Conservation (phyloP, 2,797 vertebrate species). For the Lepilemur ruficaudatus region DNA sequence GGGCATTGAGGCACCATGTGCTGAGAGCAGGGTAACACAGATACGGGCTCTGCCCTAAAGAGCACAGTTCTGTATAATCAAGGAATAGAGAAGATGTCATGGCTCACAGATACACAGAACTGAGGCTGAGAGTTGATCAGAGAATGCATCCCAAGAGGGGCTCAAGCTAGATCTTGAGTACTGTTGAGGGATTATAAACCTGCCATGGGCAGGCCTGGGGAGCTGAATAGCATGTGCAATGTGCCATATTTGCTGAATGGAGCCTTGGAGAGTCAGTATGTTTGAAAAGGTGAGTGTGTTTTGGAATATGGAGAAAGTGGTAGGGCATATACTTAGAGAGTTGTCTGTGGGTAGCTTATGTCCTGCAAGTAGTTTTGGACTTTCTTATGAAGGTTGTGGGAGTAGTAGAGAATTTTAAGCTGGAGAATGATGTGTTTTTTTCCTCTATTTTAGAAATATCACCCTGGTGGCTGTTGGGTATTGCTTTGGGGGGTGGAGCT, state of each 20-base stretch:
- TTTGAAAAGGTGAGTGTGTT: background rate
- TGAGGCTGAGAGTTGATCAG: background rate
- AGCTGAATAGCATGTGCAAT: background rate
- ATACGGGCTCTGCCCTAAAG: background rate
- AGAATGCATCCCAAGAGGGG: background rate
- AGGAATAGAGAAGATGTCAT: background rate
- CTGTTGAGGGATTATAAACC: background rate
- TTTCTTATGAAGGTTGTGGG: background rate
- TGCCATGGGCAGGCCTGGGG: background rate
- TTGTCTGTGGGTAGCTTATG: background rate
- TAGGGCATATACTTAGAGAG: background rate
- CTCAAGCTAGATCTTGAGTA: background rate
- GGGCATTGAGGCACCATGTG: background rate
- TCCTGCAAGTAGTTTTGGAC: background rate
- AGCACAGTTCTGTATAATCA: background rate
- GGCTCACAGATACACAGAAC: background rate
- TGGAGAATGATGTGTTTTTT: background rate
- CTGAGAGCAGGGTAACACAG: background rate
- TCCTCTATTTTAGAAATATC: background rate
- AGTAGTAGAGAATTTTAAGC: background rate
- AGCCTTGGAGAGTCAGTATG: rapidly evolving
- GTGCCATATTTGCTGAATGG: background rate
- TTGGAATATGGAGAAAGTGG: background rate
- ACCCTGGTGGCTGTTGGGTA: background rate
- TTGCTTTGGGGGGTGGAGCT: background rate